These are phyloP conservation scores for Notoglanidium macrostoma DNA, from an alignment of 2,797 vertebrate species.

Conservation along the genomic window DNA sequence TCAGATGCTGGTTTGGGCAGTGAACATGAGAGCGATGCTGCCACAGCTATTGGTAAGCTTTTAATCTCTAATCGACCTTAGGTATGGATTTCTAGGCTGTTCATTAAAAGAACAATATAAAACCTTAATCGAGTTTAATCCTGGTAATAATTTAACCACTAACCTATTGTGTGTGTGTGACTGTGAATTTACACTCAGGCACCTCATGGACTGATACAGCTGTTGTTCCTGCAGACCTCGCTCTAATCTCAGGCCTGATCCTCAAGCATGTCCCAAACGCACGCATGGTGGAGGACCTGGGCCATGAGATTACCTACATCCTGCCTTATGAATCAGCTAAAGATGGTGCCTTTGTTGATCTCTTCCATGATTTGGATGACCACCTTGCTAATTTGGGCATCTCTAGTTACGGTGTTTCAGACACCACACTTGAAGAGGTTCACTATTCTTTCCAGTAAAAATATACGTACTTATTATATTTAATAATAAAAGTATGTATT, in stretches of 20 bases:
- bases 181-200: constrained; percentile 38
- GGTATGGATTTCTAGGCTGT: neutral
- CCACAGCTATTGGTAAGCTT: constrained; percentile 86
- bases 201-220: constrained; percentile 38
- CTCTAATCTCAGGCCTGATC: constrained; percentile 92
- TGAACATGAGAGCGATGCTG: constrained; percentile 96
- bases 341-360: constrained; percentile 94
- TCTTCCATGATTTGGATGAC: constrained; percentile 97
- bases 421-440: constrained; percentile 96
- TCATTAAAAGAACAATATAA: neutral
- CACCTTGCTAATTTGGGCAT: constrained; percentile 92
- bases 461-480: neutral
- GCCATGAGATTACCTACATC: constrained; percentile 93
- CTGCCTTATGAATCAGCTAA: constrained; percentile 94
- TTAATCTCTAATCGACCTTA: neutral
- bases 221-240: constrained; percentile 80
- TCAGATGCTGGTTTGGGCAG: constrained; percentile 97
- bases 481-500: too few relatives aligned
- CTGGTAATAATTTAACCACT: neutral
- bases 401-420: constrained; percentile 97
- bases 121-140: constrained; percentile 16
- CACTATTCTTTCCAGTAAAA: neutral
- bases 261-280: constrained; percentile 90
- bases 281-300: constrained; percentile 92
- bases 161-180: constrained; percentile 7